Base-by-base conservation (phyloP, 2,113 vertebrate species). In the Fulmarus glacialis region DNA sequence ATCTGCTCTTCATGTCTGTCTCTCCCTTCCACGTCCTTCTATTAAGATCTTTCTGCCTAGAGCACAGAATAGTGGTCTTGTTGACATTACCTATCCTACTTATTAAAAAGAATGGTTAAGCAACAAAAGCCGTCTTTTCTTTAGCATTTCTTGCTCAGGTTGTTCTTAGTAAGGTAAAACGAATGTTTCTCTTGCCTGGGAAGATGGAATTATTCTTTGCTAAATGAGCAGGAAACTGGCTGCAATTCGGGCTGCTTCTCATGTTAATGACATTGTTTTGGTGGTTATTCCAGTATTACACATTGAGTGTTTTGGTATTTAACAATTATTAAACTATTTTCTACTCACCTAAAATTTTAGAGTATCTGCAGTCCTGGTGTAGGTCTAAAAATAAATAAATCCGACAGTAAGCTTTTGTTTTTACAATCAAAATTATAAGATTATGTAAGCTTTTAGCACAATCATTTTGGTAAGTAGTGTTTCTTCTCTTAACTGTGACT, bases 161-260 rank as follows among this genome's bases (percentile, higher is more conserved):
- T 48, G 29, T 27, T 85, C 73, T 90, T 38, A 53, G 23, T 60
- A 58, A 88, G 78, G 45, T 60, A 16, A 78, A 89, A 68, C 22
- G 32, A 55, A 29, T 68, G 73, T 71, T 95, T 66, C 52, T 47
- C 5, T 75, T 56, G 52, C 78, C 50, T 58, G 87, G 60, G 84
- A 91, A 93, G 87, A 13, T 59, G 34, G n/a, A 82, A 91, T 89
- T 91, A 87, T 77, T 82, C 81, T 91, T 75, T 62, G 52, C 74
- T 95, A 90, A 95, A 82, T 36, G 74, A 91, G 60, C 92, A 92
- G 93, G 90, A 91, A 96, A 24, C 87, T 80, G 92, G 52, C 79
- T 93, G 82, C 66, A 75, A 21, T 70, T 96, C 2, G 26, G 66
- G 15, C 87, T 75, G 79, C 88, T 92, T 60, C 50, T 93, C 45